phyloP scores from a whole-genome alignment of 2,888 invertebrate genomes.

The Xylota sylvarum region DNA sequence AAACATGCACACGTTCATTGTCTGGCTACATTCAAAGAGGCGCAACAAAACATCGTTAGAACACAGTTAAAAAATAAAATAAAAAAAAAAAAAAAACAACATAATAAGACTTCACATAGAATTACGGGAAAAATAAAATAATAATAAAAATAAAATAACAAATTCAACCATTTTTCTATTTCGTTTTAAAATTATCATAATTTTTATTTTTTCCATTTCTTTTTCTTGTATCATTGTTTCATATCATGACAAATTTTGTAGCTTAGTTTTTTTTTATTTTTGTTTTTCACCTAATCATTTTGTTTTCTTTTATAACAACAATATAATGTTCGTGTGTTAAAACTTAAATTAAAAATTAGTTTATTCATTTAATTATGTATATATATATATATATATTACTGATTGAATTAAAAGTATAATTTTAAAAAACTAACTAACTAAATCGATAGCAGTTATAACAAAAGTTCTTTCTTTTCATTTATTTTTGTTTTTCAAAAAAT shows the following conservation, averaged over 20 bases:
- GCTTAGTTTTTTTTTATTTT: conserved; percentile 20
- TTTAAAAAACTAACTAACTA: conserved; percentile 62
- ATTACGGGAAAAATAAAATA: conserved; percentile 18
- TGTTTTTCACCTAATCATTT: conserved; percentile 35
- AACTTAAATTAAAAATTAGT: conserved; percentile 49
- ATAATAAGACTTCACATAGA: conserved; percentile 35
- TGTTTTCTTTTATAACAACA: conserved; percentile 47
- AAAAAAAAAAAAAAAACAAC: conserved; percentile 19
- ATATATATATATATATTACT: conserved; percentile 58
- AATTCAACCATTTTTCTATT: conserved; percentile 54
- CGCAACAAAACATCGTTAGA: conserved; percentile 56
- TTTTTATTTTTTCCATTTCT: conserved; percentile 60
- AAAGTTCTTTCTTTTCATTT: conserved; percentile 38
- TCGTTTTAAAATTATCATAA: conserved; percentile 68
- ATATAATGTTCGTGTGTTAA: conserved; percentile 64
- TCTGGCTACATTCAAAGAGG: conserved; percentile 52
- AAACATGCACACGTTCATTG: conserved; percentile 58
- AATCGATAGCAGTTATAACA: conserved; percentile 68
- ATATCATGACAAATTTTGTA: conserved; percentile 69
- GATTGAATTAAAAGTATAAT: conserved; percentile 52
- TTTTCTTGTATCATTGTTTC: conserved; percentile 69
- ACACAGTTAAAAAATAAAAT: conserved; percentile 30
- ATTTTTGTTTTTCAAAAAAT: conserved; percentile 23
- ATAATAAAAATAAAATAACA: conserved; percentile 48
- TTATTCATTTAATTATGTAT: conserved; percentile 42